Percentiles rank a stretch among this genome's conserved stretches.
phyloP scores from a whole-genome alignment of 2,888 invertebrate genomes.

The Isoperla grammatica region DNA sequence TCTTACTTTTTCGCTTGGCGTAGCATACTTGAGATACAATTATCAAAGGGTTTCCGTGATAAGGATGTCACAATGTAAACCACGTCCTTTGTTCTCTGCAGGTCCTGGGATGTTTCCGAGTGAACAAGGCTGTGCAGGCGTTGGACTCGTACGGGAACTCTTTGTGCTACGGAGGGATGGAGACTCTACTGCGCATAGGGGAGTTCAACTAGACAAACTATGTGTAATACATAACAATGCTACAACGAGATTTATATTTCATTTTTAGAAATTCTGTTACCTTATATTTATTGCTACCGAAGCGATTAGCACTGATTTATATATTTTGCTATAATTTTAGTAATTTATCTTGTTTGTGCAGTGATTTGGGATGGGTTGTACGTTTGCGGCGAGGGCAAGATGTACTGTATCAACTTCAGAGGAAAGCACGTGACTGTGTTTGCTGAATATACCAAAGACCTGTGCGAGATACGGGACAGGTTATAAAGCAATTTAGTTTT shows the following conservation, averaged over 20 bases:
- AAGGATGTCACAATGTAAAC: too few relatives aligned
- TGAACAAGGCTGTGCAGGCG: conserved; percentile 38
- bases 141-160: conserved; percentile 37
- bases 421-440: too few relatives aligned
- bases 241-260: not conserved
- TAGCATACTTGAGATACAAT: too few relatives aligned
- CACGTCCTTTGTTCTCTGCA: conserved; percentile 26
- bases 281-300: not conserved
- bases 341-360: not conserved
- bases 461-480: too few relatives aligned
- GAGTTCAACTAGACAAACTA: conserved; percentile 5
- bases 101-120: conserved; percentile 37
- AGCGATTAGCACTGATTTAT: not conserved
- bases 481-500: too few relatives aligned
- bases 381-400: too few relatives aligned
- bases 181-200: conserved; percentile 25
- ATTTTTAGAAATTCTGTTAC: not conserved
- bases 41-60: too few relatives aligned
- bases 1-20: too few relatives aligned
- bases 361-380: not conserved
- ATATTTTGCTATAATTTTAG: not conserved
- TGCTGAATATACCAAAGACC: too few relatives aligned
- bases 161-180: conserved; percentile 41
- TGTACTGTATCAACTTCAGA: too few relatives aligned
- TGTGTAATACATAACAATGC: not conserved